Conservation (phyloP, 2,888 invertebrate genomes). For the Caenorhabditis uteleia region DNA sequence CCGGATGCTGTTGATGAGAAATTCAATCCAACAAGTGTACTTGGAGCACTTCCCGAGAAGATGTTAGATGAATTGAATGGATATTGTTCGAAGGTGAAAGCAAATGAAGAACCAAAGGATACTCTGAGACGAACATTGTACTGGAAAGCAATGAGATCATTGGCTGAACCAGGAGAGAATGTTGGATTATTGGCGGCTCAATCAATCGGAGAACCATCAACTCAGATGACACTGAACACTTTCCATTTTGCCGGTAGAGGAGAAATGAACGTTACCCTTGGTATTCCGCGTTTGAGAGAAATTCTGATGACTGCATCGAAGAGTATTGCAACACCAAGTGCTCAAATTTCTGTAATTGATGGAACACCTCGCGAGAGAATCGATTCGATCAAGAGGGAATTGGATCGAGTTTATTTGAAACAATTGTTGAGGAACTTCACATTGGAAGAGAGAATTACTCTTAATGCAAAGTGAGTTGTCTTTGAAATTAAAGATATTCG, state of each 20-base stretch:
- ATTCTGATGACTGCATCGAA: slow-evolving; percentile 91
- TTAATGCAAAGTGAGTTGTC: slow-evolving; percentile 2
- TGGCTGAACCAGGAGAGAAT: slow-evolving; percentile 90
- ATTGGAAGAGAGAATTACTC: slow-evolving; percentile 52
- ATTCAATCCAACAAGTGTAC: slow-evolving; percentile 79
- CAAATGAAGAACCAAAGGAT: slow-evolving; percentile 29
- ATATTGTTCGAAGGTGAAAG: slow-evolving; percentile 55
- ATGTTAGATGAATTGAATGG: slow-evolving; percentile 75
- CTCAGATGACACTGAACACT: slow-evolving; percentile 99
- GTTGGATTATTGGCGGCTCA: slow-evolving; percentile 95
- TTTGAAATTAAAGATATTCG: background rate
- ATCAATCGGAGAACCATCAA: slow-evolving; percentile 97
- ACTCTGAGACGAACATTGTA: slow-evolving; percentile 55
- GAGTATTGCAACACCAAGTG: slow-evolving; percentile 89
- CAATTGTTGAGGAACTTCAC: slow-evolving; percentile 73
- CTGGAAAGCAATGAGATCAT: slow-evolving; percentile 74
- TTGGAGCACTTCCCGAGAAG: slow-evolving; percentile 85
- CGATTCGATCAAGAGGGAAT: slow-evolving; percentile 72
- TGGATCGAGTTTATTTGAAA: slow-evolving; percentile 82
- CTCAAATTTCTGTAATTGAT: slow-evolving; percentile 51
- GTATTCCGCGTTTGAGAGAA: slow-evolving; percentile 94
- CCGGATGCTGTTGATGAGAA: slow-evolving; percentile 59
- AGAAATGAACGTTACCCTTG: slow-evolving; percentile 99
- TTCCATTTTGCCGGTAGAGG: slow-evolving; percentile 96
- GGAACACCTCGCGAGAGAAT: slow-evolving; percentile 56